These are phyloP conservation scores for Parazoanthus atlanticus DNA, from an alignment of 92 coral and sea anemone genomes.

Conservation along the genomic window DNA sequence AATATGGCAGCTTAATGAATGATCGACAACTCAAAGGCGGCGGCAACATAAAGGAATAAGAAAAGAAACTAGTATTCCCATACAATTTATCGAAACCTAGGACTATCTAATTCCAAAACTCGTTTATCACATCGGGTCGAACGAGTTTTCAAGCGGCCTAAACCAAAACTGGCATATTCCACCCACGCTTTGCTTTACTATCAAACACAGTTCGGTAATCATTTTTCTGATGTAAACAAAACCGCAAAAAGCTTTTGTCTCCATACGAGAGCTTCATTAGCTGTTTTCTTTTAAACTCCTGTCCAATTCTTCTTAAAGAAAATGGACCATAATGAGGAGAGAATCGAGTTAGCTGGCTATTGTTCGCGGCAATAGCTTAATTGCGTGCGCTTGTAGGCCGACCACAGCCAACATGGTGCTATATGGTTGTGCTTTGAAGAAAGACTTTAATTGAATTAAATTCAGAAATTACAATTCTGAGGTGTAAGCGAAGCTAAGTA, in stretches of 20 bases:
- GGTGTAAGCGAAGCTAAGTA: slow-evolving; percentile 19
- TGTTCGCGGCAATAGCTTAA: slow-evolving; percentile 42
- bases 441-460: slow-evolving; percentile 38
- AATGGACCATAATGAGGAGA: slow-evolving; percentile 63
- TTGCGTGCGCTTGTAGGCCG: slow-evolving; percentile 34
- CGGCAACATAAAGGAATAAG: slow-evolving; percentile 23
- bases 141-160: not conserved
- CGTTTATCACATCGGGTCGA: too few species aligned
- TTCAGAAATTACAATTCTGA: not conserved
- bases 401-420: not conserved
- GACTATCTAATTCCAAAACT: not conserved
- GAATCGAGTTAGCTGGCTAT: slow-evolving; percentile 54
- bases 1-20: slow-evolving; percentile 37
- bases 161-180: not conserved
- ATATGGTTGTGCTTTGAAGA: slow-evolving; percentile 17
- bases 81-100: not conserved
- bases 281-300: slow-evolving; percentile 48
- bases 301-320: slow-evolving; percentile 58
- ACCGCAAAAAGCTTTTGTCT: slow-evolving; percentile 64
- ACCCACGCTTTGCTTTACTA: not conserved
- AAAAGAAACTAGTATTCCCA: slow-evolving; percentile 13
- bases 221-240: slow-evolving; percentile 45
- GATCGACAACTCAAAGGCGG: slow-evolving; percentile 22
- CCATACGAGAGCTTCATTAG: slow-evolving; percentile 63
- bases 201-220: not conserved